phyloP scores from a whole-genome alignment of 2,888 invertebrate species.

The Gastrophysa polygoni region DNA sequence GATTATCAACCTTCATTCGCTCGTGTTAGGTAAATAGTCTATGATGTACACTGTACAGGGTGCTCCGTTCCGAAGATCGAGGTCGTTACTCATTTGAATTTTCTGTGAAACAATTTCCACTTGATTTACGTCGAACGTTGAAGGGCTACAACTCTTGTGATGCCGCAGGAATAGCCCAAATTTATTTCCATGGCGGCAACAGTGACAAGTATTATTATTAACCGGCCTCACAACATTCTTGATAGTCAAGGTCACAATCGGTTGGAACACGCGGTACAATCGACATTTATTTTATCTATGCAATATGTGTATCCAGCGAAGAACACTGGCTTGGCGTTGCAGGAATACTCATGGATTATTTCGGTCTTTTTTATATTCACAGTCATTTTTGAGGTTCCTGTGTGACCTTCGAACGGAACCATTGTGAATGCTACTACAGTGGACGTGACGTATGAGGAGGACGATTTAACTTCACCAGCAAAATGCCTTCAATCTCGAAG shows the following conservation, averaged over 20 bases:
- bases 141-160: background rate
- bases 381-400: no score
- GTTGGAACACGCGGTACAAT: conserved; percentile 19
- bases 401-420: no score
- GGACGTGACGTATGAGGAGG: no score
- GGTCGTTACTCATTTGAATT: background rate
- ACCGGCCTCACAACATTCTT: conserved; percentile 38
- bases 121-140: no score
- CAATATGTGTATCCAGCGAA: conserved; percentile 17
- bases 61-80: background rate
- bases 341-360: no score
- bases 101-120: background rate
- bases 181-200: conserved; percentile 28
- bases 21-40: no score
- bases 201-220: conserved; percentile 31
- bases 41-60: no score
- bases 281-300: conserved; percentile 20
- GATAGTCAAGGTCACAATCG: conserved; percentile 32
- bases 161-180: conserved; percentile 2
- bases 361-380: no score
- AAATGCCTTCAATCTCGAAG: no score
- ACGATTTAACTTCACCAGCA: no score
- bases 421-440: no score
- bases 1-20: no score
- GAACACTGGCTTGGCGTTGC: background rate